Evolutionary conservation across 2,888 invertebrate genomes (phyloP), one percentile per base, ranked within the genome.

Genomic region (Amaurobius ferox): DNA sequence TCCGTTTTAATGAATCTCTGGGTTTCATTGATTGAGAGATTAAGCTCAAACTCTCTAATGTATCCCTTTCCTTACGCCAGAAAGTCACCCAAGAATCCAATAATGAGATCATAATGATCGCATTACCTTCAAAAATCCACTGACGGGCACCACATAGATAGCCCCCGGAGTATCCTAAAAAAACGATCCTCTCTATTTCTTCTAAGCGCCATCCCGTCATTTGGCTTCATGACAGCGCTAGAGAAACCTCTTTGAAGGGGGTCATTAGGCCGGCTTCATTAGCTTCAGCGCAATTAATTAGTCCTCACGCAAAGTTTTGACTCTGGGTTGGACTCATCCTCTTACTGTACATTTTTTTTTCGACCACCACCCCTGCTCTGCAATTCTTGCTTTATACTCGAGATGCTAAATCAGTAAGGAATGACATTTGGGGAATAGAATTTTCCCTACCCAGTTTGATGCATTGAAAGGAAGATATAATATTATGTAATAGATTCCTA

Each of bases 211-310:
- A 61, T 16, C 74, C 64, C 74, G 71, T 83, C 76, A 83, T 83
- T 83, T 76, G 76, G 62, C 83, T 77, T 66, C 66, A 28, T 85
- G 81, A 83, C 81, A 83, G 76, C 68, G 61, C 32, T 30, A n/a
- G 48, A 64, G 79, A 79, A 55, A 40, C 23, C 80, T 66, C 80
- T 66, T 74, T 48, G 64, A 28, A n/a, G 72, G 73, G 74, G 83
- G 83, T 77, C 83, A 72, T 85, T 85, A 85, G 83, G 64, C 61
- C 77, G 55, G 77, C 77, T 72, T 85, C 83, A 85, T 85, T 85
- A 85, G 83, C 61, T 23, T 64, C 26, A 48, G 2, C 28, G 83
- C 77, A 77, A 85, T 77, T 77, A 85, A 85, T 85, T 85, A 85
- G 66, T 32, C 64, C 32, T 71, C 70, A 68, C 80, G 80, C 80